Conservation (phyloP, 2,113 vertebrate genomes). For the Seriola aureovittata region DNA sequence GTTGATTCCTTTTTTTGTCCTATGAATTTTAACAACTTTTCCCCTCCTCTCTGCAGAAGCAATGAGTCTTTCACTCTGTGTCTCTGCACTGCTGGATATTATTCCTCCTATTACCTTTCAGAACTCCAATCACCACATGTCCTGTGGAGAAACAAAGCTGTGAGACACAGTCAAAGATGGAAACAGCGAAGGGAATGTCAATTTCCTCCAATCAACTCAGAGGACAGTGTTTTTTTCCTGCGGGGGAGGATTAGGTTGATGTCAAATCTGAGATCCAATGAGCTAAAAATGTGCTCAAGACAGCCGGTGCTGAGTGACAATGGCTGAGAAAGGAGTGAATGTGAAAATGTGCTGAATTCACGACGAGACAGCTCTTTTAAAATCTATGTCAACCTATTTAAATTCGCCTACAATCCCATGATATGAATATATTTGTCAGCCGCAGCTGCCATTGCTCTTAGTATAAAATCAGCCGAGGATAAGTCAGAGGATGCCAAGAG, state of each 20-base stretch:
- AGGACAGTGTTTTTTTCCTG: slow-evolving; percentile 39
- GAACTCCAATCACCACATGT: slow-evolving; percentile 75
- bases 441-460: slow-evolving; percentile 34
- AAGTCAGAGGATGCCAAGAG: slow-evolving; percentile 62
- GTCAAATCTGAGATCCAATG: slow-evolving; percentile 55
- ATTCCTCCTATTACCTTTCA: slow-evolving; percentile 78
- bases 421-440: slow-evolving; percentile 35
- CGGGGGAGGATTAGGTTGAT: slow-evolving; percentile 62
- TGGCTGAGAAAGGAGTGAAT: slow-evolving; percentile 6
- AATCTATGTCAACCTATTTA: slow-evolving; percentile 39
- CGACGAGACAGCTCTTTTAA: slow-evolving; percentile 33
- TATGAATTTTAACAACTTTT: slow-evolving; percentile 84
- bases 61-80: slow-evolving; percentile 44
- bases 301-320: slow-evolving; percentile 37
- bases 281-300: slow-evolving; percentile 51
- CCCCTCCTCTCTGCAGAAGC: slow-evolving; percentile 16
- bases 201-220: slow-evolving; percentile 66
- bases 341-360: slow-evolving; percentile 32
- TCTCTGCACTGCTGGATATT: slow-evolving; percentile 70
- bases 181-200: slow-evolving; percentile 72
- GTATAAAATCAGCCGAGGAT: slow-evolving; percentile 48
- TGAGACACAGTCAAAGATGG: slow-evolving; percentile 48
- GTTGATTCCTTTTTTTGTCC: slow-evolving; percentile 70
- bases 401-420: slow-evolving; percentile 29
- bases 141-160: slow-evolving; percentile 76